phyloP scores from a whole-genome alignment of 2,797 vertebrate species.

The Euthynnus affinis region DNA sequence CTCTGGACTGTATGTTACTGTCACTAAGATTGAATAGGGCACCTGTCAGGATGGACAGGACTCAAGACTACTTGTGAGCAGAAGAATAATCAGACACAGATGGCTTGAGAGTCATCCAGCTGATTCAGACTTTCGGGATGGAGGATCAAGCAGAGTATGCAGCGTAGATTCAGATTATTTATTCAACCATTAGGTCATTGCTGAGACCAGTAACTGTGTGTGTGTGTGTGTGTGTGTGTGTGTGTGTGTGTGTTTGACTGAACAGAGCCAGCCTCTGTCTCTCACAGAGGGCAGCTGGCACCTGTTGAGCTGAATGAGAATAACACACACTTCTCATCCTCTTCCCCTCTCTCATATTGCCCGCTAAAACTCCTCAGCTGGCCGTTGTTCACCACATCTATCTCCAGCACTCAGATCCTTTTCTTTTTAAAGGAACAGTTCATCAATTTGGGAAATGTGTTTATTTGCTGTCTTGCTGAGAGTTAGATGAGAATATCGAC shows the following conservation, averaged over 20 bases:
- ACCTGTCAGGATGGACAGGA: not conserved
- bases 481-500: too few relatives aligned
- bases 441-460: too few relatives aligned
- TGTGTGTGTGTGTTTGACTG: not conserved
- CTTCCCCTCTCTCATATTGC: constrained; percentile 5
- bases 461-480: too few relatives aligned
- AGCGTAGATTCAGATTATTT: constrained; percentile 29
- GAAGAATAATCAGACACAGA: not conserved
- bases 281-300: constrained; percentile 71
- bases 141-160: not conserved
- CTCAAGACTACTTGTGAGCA: not conserved
- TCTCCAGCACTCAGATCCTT: not conserved
- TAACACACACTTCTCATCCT: constrained; percentile 29
- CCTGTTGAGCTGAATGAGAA: constrained; percentile 70
- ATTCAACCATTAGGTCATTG: constrained; percentile 42
- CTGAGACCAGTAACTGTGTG: constrained; percentile 30
- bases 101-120: not conserved
- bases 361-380: constrained; percentile 27
- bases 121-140: not conserved
- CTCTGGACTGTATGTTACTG: not conserved
- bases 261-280: constrained; percentile 63
- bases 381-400: constrained; percentile 36
- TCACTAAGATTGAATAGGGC: not conserved
- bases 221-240: constrained; percentile 14
- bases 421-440: too few relatives aligned